A percentile compares a stretch with the other conserved stretches of the same genome.
Conservation (phyloP, 2,113 vertebrate genomes). For the Caranx melampygus region DNA sequence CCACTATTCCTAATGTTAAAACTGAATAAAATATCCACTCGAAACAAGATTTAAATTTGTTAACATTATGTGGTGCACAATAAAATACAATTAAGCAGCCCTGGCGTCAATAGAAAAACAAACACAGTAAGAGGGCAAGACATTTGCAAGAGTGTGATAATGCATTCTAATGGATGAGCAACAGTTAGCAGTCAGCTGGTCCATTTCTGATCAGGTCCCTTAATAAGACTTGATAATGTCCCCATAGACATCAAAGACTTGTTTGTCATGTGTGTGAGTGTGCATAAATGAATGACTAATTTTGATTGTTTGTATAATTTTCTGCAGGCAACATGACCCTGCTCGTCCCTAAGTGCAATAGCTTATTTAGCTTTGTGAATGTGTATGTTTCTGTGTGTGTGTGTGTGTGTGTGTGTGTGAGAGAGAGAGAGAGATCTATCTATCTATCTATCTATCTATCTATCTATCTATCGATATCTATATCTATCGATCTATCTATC, state of each 20-base stretch:
- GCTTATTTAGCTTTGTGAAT: conserved; percentile 14
- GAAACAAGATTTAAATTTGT: conserved; percentile 32
- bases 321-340: conserved; percentile 22
- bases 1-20: conserved; percentile 27
- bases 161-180: conserved; percentile 71
- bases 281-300: conserved; percentile 62
- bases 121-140: conserved; percentile 61
- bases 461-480: too few relatives aligned
- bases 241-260: conserved; percentile 56
- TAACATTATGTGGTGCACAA: conserved; percentile 33
- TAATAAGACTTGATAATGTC: conserved; percentile 71
- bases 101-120: conserved; percentile 53
- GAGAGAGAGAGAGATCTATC: background rate
- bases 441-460: too few relatives aligned
- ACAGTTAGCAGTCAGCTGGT: conserved; percentile 55
- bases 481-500: too few relatives aligned
- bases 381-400: conserved; percentile 14
- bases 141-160: conserved; percentile 74
- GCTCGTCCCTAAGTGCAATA: conserved; percentile 9
- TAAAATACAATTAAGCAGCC: conserved; percentile 55
- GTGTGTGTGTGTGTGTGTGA: conserved; percentile 1
- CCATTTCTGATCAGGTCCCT: conserved; percentile 63
- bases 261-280: conserved; percentile 58
- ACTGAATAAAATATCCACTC: conserved; percentile 38
- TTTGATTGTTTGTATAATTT: conserved; percentile 59